phyloP scores from a whole-genome alignment of 2,797 vertebrate species.

The Lacerta bilineata region DNA sequence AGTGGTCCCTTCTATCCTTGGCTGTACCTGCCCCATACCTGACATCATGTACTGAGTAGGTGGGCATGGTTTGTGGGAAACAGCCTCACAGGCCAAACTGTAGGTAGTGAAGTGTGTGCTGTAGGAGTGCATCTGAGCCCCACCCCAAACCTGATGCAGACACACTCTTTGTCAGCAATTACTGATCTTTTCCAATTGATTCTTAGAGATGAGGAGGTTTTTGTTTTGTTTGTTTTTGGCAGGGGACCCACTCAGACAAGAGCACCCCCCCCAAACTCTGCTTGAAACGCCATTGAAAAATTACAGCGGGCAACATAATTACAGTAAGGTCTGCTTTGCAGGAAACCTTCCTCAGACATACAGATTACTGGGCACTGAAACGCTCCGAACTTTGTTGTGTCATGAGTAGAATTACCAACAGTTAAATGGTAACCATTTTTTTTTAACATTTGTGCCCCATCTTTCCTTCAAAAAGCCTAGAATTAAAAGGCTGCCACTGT shows the following conservation, averaged over 20 bases:
- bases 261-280: neutral
- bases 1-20: neutral
- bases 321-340: neutral
- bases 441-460: neutral
- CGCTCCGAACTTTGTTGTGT: neutral
- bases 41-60: too few species aligned
- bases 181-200: neutral
- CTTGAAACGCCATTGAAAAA: constrained; percentile 4
- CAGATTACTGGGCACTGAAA: neutral
- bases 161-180: neutral
- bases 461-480: neutral
- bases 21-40: too few species aligned
- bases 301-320: neutral
- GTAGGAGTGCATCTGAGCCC: neutral
- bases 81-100: too few species aligned
- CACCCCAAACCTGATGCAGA: neutral
- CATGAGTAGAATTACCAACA: too few species aligned
- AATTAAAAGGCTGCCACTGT: neutral
- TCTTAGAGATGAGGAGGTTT: neutral
- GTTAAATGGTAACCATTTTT: neutral
- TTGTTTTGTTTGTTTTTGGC: neutral
- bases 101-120: neutral
- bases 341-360: neutral
- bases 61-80: too few species aligned
- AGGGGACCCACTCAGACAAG: neutral